Base-by-base conservation (phyloP, 2,888 invertebrate species). In the Platynereis dumerilii region DNA sequence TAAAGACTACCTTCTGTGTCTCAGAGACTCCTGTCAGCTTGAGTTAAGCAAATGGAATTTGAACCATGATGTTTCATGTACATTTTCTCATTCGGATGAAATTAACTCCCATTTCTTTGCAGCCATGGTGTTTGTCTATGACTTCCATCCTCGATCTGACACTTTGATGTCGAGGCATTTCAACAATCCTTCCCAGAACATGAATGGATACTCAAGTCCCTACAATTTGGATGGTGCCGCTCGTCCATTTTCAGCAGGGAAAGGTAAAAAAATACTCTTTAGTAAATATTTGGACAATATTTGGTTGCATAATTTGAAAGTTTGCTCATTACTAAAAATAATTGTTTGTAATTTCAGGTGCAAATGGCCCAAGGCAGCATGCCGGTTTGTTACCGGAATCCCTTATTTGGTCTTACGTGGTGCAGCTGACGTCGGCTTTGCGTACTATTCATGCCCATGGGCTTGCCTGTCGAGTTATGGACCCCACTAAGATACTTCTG, bases 121-220 rank as follows among this genome's bases (percentile, higher is more conserved):
- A 94, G 96, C 98, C 65, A 89, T 97, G 88, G 90, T 98, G 75
- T 92, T 98, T 85, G 94, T 96, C 63, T 98, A 96, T 85, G 95
- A 96, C 82, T 98, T 92, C 86, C 93, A 94, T 87, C 92, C 97
- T 28, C 91, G 91, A 62, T 92, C 94, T 64, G 92, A 92, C 81
- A 96, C 96, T 0, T 85, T 99, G 74, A 87, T 94, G 86, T 88
- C 89, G 74, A 91, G 92, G 80, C 95, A 94, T 86, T 92, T 97
- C 82, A 81, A 78, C 66, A 72, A 73, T 26, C 74, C 75, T 1
- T 69, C 72, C 52, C 64, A 54, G 10, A 57, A 68, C 48, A 29
- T 78, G 54, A 83, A 81, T 69, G 81, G 81, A 57, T 80, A 76
- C 68, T 73, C 73, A 58, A 76, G 70, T 54, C 75, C 77, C 12